phyloP scores from a whole-genome alignment of 2,113 vertebrate species.

The Corythornis madagascariensis region DNA sequence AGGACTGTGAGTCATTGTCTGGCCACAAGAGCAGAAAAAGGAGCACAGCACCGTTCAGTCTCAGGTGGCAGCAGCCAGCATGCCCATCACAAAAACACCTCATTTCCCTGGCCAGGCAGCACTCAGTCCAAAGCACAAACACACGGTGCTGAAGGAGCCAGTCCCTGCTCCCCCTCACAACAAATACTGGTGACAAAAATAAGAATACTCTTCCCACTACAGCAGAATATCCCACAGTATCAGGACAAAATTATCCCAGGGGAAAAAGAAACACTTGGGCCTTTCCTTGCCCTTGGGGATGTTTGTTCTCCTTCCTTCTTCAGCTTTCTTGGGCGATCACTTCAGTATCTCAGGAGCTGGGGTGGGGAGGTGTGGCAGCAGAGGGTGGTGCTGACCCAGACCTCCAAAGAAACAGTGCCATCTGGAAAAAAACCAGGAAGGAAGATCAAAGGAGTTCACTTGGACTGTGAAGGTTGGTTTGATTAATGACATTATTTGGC shows the following conservation, averaged over 20 bases:
- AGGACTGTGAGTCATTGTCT: constrained; percentile 19
- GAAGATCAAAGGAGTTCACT: background rate
- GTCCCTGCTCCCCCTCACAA: background rate
- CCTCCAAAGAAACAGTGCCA: background rate
- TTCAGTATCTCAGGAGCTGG: background rate
- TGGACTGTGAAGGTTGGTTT: background rate
- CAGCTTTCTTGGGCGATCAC: background rate
- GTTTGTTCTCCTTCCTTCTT: background rate
- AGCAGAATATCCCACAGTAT: background rate
- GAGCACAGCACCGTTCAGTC: background rate
- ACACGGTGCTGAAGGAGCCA: accelerated
- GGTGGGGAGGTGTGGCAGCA: background rate
- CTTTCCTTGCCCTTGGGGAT: background rate
- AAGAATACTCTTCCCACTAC: background rate
- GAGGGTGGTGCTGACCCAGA: background rate
- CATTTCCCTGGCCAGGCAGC: background rate
- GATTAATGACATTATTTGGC: background rate
- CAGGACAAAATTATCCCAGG: background rate
- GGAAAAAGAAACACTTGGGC: background rate
- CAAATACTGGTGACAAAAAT: background rate
- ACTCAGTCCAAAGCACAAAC: accelerated
- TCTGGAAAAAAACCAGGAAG: background rate
- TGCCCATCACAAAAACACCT: background rate
- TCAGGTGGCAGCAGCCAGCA: background rate
- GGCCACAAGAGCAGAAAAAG: background rate